phyloP scores from a whole-genome alignment of 2,888 invertebrate genomes.

The Chrysodeixis includens region DNA sequence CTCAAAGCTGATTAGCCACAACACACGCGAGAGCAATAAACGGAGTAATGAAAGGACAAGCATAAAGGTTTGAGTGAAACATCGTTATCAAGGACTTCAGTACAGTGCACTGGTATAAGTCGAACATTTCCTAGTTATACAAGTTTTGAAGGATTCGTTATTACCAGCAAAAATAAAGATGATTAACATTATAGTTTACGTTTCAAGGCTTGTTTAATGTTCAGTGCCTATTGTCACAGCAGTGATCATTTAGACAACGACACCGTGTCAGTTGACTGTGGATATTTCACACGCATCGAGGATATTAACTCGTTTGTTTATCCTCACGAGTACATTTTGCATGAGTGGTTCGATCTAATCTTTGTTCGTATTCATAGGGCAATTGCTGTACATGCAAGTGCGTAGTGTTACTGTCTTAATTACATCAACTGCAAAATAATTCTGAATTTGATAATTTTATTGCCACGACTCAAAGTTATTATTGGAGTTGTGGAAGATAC shows the following conservation, averaged over 20 bases:
- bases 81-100: conserved; percentile 36
- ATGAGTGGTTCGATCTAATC: conserved; percentile 27
- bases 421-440: too few species aligned
- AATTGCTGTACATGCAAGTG: conserved; percentile 9
- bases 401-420: neutral
- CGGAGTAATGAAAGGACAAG: conserved; percentile 47
- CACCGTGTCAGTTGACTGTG: conserved; percentile 30
- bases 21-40: conserved; percentile 50
- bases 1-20: conserved; percentile 65
- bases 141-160: conserved; percentile 38
- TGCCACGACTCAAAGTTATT: too few species aligned
- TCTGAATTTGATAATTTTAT: too few species aligned
- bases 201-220: conserved; percentile 48
- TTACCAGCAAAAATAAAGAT: conserved; percentile 43
- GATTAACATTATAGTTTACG: conserved; percentile 40
- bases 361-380: conserved; percentile 23
- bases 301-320: conserved; percentile 41
- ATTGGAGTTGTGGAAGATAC: too few species aligned
- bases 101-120: neutral
- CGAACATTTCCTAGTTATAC: conserved; percentile 26
- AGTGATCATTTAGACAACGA: conserved; percentile 40
- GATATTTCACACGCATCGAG: conserved; percentile 50
- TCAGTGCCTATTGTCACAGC: conserved; percentile 50
- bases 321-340: conserved; percentile 33
- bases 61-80: conserved; percentile 38